These are phyloP conservation scores for Percopsis transmontana DNA, from an alignment of 2,113 vertebrate genomes.

Conservation along the genomic window DNA sequence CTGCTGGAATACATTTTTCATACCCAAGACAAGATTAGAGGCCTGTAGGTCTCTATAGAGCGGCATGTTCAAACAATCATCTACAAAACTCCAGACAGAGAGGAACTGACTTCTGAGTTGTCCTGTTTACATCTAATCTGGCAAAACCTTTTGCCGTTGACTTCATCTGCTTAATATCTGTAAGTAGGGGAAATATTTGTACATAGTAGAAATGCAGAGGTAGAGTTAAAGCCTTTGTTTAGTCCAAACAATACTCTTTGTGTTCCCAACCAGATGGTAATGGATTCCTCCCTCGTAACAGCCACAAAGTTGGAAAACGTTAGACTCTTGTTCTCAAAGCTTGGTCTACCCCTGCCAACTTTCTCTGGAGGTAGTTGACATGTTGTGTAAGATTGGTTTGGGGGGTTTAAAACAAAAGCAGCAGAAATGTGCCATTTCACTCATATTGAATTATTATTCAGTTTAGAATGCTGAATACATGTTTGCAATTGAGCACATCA, in stretches of 20 bases:
- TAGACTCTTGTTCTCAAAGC: slow-evolving; percentile 37
- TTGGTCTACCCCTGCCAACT: slow-evolving; percentile 35
- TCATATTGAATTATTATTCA: background rate
- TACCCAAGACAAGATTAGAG: background rate
- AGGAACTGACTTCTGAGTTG: background rate
- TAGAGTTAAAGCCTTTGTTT: background rate
- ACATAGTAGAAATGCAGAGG: slow-evolving; percentile 8
- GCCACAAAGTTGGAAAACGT: slow-evolving; percentile 36
- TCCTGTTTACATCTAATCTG: background rate
- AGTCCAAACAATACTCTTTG: slow-evolving; percentile 52
- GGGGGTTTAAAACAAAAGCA: background rate
- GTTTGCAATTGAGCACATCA: no score
- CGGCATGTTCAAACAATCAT: slow-evolving; percentile 5
- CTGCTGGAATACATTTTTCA: slow-evolving; percentile 2
- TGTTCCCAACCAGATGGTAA: slow-evolving; percentile 47
- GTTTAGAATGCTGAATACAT: no score
- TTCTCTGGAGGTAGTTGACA: slow-evolving; percentile 31
- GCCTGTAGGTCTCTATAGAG: background rate
- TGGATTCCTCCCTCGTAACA: slow-evolving; percentile 26
- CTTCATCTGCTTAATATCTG: slow-evolving; percentile 12
- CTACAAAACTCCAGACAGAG: slow-evolving; percentile 8
- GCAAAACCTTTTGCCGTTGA: background rate
- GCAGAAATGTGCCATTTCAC: slow-evolving; percentile 10
- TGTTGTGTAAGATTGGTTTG: slow-evolving; percentile 52
- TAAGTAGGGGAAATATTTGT: slow-evolving; percentile 15